Evolutionary conservation across 2,888 invertebrate genomes (phyloP), one percentile per base, ranked within the genome.

Genomic region (Lithophane ornitopus): DNA sequence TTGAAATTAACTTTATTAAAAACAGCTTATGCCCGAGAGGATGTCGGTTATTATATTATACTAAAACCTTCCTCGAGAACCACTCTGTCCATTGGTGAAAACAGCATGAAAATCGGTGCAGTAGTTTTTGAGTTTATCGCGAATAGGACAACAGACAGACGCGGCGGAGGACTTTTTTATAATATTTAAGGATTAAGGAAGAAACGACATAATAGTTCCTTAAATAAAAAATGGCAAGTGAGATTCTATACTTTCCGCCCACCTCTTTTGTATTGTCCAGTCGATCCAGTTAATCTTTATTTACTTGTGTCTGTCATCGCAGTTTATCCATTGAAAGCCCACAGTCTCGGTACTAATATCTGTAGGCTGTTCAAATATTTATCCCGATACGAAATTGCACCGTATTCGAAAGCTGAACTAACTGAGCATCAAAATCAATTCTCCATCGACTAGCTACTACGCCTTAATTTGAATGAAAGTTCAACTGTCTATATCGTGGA

Each of bases 311-410:
- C 19, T 44, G n/a, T 49, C 49, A 46, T 41, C 7, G 14, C n/a
- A 62, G 39, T 49, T 28, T 74, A 75, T n/a, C 14, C 39, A 68
- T 49, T 69, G 44, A 70, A 62, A 77, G 8, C 22, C 12, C 41
- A 4, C 11, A 58, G 46, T n/a, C 28, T 39, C 54, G 8, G 26
- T 34, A 16, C 3, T 49, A 74, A 74, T 74, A 74, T 56, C 41
- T 26, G 63, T 63, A 49, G 68, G 68, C 68, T 59, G 69, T 39
- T 34, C 34, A 69, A 74, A 79, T 75, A 65, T 81, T 81, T 65
- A 41, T 56, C 11, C 44, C 12, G 75, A 74, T 74, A 41, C 79
- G 81, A 79, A 59, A 79, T 74, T 79, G 81, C 59, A 65, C 41
- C 3, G 63, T 16, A 46, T 58, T 80, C 46, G 58, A 65, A 73